Evolutionary conservation across 2,113 vertebrate genomes (phyloP).

Genomic region (Entosphenus tridentatus): DNA sequence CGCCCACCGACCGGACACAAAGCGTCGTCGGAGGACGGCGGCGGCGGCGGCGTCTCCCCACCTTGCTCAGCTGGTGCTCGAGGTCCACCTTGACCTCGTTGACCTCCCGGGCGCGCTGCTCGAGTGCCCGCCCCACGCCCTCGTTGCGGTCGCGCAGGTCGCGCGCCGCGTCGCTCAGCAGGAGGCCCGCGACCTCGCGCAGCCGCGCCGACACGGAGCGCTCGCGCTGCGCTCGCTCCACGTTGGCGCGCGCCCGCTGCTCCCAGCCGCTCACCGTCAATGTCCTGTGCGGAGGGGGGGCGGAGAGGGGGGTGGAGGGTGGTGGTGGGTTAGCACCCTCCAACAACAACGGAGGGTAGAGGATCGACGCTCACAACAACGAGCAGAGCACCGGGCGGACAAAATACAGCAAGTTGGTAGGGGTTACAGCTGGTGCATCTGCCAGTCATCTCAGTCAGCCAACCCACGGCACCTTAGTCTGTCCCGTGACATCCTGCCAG

Average conservation of each 20-base stretch:
- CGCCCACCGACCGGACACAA: too few species aligned
- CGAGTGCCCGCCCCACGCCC: constrained; percentile 23
- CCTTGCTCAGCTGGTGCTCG: constrained; percentile 30
- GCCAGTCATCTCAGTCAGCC: too few species aligned
- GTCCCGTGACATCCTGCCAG: too few species aligned
- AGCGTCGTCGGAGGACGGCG: too few species aligned
- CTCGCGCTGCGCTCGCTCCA: constrained; percentile 30
- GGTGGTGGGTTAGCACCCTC: too few species aligned
- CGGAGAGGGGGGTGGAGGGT: constrained; percentile 29
- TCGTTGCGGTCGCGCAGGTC: constrained; percentile 42
- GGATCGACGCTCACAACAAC: too few species aligned
- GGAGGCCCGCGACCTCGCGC: constrained; percentile 26
- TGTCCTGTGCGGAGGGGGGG: constrained; percentile 14
- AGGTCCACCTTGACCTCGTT: constrained; percentile 28
- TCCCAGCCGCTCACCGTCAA: constrained; percentile 20
- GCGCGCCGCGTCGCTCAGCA: constrained; percentile 36
- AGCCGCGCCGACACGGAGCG: constrained; percentile 30
- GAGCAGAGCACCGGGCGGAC: too few species aligned
- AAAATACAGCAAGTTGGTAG: too few species aligned
- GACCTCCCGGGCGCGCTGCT: constrained; percentile 28
- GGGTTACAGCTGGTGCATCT: too few species aligned
- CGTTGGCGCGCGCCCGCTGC: constrained; percentile 39
- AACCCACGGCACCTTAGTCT: too few species aligned
- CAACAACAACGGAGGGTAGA: too few species aligned
- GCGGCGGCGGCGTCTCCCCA: constrained; percentile 9